phyloP scores from a whole-genome alignment of 2,797 vertebrate genomes.

The Sebastes trivittatus region DNA sequence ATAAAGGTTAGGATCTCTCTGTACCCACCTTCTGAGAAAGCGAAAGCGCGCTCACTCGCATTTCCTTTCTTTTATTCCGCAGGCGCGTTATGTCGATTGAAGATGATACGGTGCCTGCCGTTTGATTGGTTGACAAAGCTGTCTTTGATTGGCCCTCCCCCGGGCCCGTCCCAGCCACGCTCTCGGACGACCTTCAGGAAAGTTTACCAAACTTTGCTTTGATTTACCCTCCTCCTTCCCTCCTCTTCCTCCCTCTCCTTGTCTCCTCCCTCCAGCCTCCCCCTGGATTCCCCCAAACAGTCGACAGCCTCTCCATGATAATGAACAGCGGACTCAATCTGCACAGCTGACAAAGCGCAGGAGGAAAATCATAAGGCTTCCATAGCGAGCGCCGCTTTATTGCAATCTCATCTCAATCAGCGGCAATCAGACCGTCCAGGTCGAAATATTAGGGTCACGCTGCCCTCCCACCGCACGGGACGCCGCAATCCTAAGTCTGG shows the following conservation, averaged over 20 bases:
- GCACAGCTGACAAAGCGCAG: constrained; percentile 66
- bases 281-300: constrained; percentile 63
- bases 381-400: constrained; percentile 25
- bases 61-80: constrained; percentile 61
- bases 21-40: constrained; percentile 62
- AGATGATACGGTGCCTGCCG: constrained; percentile 72
- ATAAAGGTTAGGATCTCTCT: constrained; percentile 78
- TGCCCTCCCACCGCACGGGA: constrained; percentile 30
- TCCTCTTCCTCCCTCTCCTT: constrained; percentile 50
- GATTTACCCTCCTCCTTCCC: constrained; percentile 56
- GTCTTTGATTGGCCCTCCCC: constrained; percentile 76
- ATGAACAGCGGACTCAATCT: constrained; percentile 67
- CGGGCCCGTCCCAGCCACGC: constrained; percentile 72
- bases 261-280: constrained; percentile 62
- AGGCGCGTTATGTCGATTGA: constrained; percentile 63
- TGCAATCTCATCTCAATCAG: constrained; percentile 77
- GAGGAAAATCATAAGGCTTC: constrained; percentile 55
- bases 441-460: constrained; percentile 49
- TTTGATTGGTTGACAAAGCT: constrained; percentile 83
- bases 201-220: constrained; percentile 81
- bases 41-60: constrained; percentile 24
- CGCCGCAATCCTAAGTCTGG: background rate
- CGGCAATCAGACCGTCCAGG: constrained; percentile 60
- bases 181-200: constrained; percentile 82
- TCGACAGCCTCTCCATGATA: constrained; percentile 76